Evolutionary conservation across 64 coral and sea anemone genomes (phyloP).

Genomic region (Stichodactyla helianthus): DNA sequence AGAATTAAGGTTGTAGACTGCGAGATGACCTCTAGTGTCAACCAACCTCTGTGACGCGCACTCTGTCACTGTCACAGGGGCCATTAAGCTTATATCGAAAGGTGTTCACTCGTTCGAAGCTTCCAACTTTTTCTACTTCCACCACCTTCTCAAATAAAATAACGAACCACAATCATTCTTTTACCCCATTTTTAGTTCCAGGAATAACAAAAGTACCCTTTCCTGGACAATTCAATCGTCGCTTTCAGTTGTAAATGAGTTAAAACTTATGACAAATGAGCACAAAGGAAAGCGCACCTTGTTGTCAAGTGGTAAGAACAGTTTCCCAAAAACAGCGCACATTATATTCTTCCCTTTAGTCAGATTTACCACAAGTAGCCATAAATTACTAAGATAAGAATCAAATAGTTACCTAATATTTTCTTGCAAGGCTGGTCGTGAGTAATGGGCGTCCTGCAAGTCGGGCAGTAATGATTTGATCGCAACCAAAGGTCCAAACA

Average conservation of each 20-base stretch:
- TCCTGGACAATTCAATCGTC: background rate
- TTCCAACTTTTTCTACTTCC: background rate
- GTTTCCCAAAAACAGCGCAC: background rate
- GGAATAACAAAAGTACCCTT: background rate
- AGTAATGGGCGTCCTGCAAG: constrained; percentile 89
- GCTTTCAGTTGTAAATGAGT: background rate
- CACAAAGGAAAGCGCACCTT: constrained; percentile 6
- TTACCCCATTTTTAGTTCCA: background rate
- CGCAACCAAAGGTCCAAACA: constrained; percentile 95
- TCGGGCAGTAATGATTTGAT: constrained; percentile 77
- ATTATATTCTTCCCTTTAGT: background rate
- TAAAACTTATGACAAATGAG: background rate
- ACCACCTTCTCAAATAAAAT: background rate
- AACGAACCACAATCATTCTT: background rate
- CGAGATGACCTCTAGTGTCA: constrained; percentile 12
- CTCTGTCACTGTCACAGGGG: constrained; percentile 20
- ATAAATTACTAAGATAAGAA: background rate
- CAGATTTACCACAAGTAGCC: background rate
- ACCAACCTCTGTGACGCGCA: constrained; percentile 18
- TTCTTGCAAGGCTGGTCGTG: constrained; percentile 88
- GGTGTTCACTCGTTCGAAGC: background rate
- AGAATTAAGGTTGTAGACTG: constrained; percentile 9
- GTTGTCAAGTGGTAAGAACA: background rate
- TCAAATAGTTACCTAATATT: constrained; percentile 73
- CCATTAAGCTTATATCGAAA: constrained; percentile 17